phyloP scores from a whole-genome alignment of 2,888 invertebrate species.

The Pyrgus malvae region DNA sequence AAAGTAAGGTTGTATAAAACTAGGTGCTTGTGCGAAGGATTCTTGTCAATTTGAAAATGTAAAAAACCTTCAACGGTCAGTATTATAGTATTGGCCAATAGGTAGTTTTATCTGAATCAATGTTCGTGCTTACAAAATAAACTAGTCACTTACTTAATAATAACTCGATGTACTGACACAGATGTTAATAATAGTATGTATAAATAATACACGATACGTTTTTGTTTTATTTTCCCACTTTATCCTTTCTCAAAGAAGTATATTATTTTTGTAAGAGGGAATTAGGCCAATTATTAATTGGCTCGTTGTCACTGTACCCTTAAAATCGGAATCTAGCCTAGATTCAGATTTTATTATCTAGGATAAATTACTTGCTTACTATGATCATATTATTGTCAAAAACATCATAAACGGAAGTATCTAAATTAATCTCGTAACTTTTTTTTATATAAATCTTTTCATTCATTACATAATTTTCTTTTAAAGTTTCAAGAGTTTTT shows the following conservation, averaged over 20 bases:
- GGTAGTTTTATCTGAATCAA: conserved; percentile 50
- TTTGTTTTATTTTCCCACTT: conserved; percentile 34
- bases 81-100: conserved; percentile 40
- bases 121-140: conserved; percentile 68
- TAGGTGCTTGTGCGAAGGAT: conserved; percentile 78
- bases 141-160: conserved; percentile 64
- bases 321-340: too few relatives aligned
- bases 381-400: too few relatives aligned
- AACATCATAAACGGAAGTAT: too few relatives aligned
- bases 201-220: conserved; percentile 50
- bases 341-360: too few relatives aligned
- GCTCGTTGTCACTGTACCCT: too few relatives aligned
- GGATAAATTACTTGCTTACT: too few relatives aligned
- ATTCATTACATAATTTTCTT: too few relatives aligned
- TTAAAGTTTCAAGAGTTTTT: too few relatives aligned
- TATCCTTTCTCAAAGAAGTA: background rate
- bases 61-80: conserved; percentile 53
- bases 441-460: too few relatives aligned
- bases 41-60: conserved; percentile 74
- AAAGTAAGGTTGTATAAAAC: conserved; percentile 74
- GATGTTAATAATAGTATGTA: conserved; percentile 61
- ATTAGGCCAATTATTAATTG: too few relatives aligned
- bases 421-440: too few relatives aligned
- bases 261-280: too few relatives aligned
- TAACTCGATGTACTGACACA: conserved; percentile 77